Percentiles rank a stretch among this genome's conserved stretches.
Conservation (phyloP, 2,113 vertebrate genomes). For the Bucco capensis region DNA sequence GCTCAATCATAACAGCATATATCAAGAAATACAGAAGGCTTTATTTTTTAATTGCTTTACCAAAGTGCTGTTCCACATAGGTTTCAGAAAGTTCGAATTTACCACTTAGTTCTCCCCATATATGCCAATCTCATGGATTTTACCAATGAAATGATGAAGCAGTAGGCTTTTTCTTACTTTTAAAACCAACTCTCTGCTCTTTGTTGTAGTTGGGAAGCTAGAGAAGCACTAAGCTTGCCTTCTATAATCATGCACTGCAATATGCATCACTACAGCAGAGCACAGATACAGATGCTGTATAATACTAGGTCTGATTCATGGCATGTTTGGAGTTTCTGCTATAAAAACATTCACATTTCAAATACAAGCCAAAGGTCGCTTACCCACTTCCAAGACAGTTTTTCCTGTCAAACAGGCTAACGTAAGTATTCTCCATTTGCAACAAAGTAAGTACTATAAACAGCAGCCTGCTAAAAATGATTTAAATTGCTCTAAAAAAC, state of each 20-base stretch:
- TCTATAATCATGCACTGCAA: neutral
- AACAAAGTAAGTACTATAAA: neutral
- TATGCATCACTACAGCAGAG: neutral
- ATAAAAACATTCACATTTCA: neutral
- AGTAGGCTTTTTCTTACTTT: neutral
- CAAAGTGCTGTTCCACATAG: neutral
- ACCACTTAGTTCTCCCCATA: neutral
- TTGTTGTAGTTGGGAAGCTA: neutral
- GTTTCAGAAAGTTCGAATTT: neutral
- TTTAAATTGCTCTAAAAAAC: slow-evolving; percentile 53
- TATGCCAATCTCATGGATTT: neutral
- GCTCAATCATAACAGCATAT: slow-evolving; percentile 86
- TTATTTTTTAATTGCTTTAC: slow-evolving; percentile 24
- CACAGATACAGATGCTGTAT: neutral
- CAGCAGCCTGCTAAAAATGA: slow-evolving; percentile 35
- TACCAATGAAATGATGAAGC: neutral
- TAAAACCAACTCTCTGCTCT: neutral
- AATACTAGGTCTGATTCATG: neutral
- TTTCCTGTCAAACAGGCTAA: neutral
- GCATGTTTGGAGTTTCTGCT: neutral
- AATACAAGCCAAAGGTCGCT: fast-evolving
- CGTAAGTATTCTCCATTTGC: neutral
- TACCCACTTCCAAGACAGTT: neutral
- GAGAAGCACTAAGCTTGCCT: neutral
- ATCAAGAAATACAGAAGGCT: slow-evolving; percentile 63